Evolutionary conservation across 1,140 invertebrate genomes (phyloP), one percentile per base, ranked within the genome.

Genomic region (Dreissena rostriformis): DNA sequence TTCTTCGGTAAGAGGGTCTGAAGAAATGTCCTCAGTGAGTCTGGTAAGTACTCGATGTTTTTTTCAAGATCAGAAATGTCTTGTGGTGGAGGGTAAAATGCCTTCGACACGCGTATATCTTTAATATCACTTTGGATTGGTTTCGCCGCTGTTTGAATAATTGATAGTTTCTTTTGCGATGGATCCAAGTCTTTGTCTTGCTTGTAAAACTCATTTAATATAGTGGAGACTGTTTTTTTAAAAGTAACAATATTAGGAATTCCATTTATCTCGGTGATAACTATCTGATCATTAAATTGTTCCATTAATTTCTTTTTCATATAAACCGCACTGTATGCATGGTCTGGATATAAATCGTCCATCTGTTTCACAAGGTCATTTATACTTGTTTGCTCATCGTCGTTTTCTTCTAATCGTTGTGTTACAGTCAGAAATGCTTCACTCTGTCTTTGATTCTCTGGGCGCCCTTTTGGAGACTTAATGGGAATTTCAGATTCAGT

Each of bases 61-160:
- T 68, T 29, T 29, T 80, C 52, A 51, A 55, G 22, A 53, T 29
- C 63, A 52, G 55, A 24, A 19, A 76, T 76, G 24, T 75, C 65
- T 57, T 14, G 6, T 39, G 51, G 12, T 15, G 19, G 15, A 22
- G 61, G 78, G 74, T 82, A 76, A n/a, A 24, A 11, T 7, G 22
- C 53, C 52, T 70, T 81, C 4, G 39, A 17, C 63, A 24, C 15
- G 26, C n/a, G 15, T 49, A 75, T 19, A 17, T 22, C 22, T 67
- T 82, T 85, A 26, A 82, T 82, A 49, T 85, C 78, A 85, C 22
- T 75, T 53, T 81, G 80, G n/a, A 81, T 81, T 39, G 81, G 70
- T 74, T 82, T 68, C 57, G 71, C 84, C 61, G 70, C 84, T 14
- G 70, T 72, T 75, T 82, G 61, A 24, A 82, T 73, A 22, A 79